phyloP scores from a whole-genome alignment of 2,113 vertebrate genomes.

The Xenopus tropicalis region DNA sequence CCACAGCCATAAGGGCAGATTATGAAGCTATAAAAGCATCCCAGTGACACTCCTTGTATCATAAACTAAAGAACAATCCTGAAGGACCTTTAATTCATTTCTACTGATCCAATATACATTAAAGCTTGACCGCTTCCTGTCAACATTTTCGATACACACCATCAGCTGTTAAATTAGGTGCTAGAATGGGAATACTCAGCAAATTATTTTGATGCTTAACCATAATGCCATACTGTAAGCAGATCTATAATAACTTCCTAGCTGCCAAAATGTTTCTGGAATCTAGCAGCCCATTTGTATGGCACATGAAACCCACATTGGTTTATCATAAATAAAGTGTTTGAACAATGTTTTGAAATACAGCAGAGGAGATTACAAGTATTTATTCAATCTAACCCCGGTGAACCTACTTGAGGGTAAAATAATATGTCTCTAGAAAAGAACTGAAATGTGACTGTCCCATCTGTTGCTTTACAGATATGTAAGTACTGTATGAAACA shows the following conservation, averaged over 20 bases:
- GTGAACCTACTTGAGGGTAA: no score
- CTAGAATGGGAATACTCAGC: slow-evolving; percentile 42
- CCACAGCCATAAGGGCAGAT: slow-evolving; percentile 14
- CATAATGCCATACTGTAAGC: slow-evolving; percentile 26
- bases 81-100: slow-evolving; percentile 35
- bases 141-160: slow-evolving; percentile 44
- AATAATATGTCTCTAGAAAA: no score
- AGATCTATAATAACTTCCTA: slow-evolving; percentile 22
- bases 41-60: slow-evolving; percentile 21
- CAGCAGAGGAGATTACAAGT: background rate
- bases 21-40: slow-evolving; percentile 17
- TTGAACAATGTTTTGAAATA: slow-evolving; percentile 18
- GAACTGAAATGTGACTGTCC: no score
- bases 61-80: slow-evolving; percentile 35
- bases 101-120: slow-evolving; percentile 42
- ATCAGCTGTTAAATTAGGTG: slow-evolving; percentile 42
- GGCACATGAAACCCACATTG: background rate
- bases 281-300: slow-evolving; percentile 5
- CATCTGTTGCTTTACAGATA: no score
- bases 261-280: slow-evolving; percentile 28
- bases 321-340: slow-evolving; percentile 20
- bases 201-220: slow-evolving; percentile 44
- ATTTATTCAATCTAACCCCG: background rate
- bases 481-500: no score
- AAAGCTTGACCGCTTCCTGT: slow-evolving; percentile 40